A percentile compares a stretch with the other conserved stretches of the same genome.
Conservation (phyloP, 2,888 invertebrate species). For the Venusia cambrica region DNA sequence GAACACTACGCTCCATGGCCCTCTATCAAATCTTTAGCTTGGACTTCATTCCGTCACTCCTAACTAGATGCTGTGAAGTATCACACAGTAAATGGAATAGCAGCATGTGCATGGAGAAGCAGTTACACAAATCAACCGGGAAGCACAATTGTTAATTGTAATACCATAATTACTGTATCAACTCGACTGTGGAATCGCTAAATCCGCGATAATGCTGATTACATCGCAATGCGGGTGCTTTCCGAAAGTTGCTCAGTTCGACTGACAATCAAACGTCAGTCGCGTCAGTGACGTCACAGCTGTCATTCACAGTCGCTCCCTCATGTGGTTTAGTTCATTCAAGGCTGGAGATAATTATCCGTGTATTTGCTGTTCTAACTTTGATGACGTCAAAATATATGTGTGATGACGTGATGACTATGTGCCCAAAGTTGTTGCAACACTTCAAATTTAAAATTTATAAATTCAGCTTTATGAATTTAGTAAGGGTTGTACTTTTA, state of each 20-base stretch:
- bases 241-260: slow-evolving; percentile 43
- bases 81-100: too few species aligned
- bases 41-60: too few species aligned
- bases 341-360: slow-evolving; percentile 6
- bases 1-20: too few species aligned
- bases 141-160: slow-evolving; percentile 39
- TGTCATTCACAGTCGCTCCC: slow-evolving; percentile 28
- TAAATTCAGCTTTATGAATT: too few species aligned
- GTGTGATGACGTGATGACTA: too few species aligned
- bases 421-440: too few species aligned
- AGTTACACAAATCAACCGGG: slow-evolving; percentile 5
- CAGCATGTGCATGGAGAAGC: too few species aligned
- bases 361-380: slow-evolving; percentile 9
- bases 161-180: slow-evolving; percentile 60
- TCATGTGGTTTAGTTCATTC: slow-evolving; percentile 5
- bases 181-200: slow-evolving; percentile 49
- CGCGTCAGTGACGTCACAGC: slow-evolving; percentile 31
- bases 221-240: slow-evolving; percentile 53
- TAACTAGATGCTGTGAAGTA: too few species aligned
- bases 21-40: too few species aligned
- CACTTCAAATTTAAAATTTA: too few species aligned
- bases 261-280: slow-evolving; percentile 49
- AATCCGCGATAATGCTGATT: slow-evolving; percentile 55
- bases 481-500: too few species aligned
- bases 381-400: too few species aligned